A percentile compares a stretch with the other conserved stretches of the same genome.
phyloP scores from a whole-genome alignment of 2,797 vertebrate genomes.

The Gymnoscopelus braueri region DNA sequence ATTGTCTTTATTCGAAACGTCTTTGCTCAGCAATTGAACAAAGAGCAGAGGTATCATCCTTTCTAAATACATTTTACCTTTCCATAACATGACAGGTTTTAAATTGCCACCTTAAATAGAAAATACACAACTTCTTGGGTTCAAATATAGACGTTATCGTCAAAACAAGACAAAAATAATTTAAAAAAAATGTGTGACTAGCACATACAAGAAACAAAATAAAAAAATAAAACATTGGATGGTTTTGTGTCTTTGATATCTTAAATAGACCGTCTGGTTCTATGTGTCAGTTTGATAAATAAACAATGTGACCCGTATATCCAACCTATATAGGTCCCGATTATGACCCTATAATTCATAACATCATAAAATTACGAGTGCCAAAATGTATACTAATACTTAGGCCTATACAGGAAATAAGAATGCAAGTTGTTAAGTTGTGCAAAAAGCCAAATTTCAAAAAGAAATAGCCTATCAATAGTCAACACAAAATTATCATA shows the following conservation, averaged over 20 bases:
- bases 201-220: conserved; percentile 81
- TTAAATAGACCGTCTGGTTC: conserved; percentile 78
- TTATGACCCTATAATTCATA: conserved; percentile 62
- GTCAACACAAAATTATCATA: conserved; percentile 78
- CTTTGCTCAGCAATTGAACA: conserved; percentile 95
- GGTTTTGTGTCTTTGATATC: conserved; percentile 49
- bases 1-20: conserved; percentile 99
- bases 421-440: conserved; percentile 73
- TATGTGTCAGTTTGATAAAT: conserved; percentile 72
- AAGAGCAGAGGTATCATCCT: conserved; percentile 92
- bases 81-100: conserved; percentile 90
- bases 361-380: conserved; percentile 66
- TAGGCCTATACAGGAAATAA: conserved; percentile 76
- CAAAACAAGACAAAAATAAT: conserved; percentile 70
- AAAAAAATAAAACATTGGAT: conserved; percentile 71
- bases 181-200: conserved; percentile 84
- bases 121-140: conserved; percentile 88
- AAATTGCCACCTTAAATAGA: conserved; percentile 86
- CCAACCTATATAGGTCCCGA: conserved; percentile 72
- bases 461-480: conserved; percentile 72
- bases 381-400: conserved; percentile 65
- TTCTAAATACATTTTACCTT: conserved; percentile 87
- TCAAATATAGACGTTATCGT: conserved; percentile 89
- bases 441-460: conserved; percentile 84
- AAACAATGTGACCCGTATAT: conserved; percentile 83